Evolutionary conservation across 2,797 vertebrate species (phyloP), one percentile per base, ranked within the genome.

Genomic region (Leptatherina wallacei): DNA sequence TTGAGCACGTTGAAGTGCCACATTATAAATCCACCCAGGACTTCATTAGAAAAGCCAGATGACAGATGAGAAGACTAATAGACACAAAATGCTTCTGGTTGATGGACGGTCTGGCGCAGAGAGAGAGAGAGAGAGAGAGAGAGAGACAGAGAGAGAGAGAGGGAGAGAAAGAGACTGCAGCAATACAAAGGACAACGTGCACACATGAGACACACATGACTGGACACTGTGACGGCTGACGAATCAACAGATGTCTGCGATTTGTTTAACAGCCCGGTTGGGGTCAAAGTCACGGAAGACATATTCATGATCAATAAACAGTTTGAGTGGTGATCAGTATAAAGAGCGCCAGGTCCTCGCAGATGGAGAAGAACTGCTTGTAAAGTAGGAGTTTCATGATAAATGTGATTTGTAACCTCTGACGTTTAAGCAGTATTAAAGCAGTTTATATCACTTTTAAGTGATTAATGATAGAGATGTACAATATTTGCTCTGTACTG

Each of bases 21-120:
- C 71, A 69, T 77, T 80, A 68, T 77, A 79, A 92, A 91, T 88
- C 82, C 91, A 90, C 86, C 52, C 35, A 81, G 87, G 90, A 88
- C 85, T 90, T 91, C 79, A 92, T 94, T 93, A 93, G 82, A 81
- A 82, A 84, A 42, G 68, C 78, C 75, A 83, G 75, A 88, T 87
- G 90, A 88, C 88, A 82, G 84, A 93, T 85, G 85, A 92, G 83
- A 71, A 88, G 82, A 82, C 82, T 89, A 88, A 92, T 88, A 83
- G 82, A 85, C 81, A 71, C 72, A 30, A 88, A 88, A 86, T 74
- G 78, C 78, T 83, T 86, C 79, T 80, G 72, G 60, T 60, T 90
- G 81, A 89, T 86, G 78, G 75, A 85, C 36, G 30, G 61, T 44
- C 59, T 29, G 24, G 61, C 63, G 69, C 81, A 78, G 69, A 56